A percentile compares a stretch with the other conserved stretches of the same genome.
Conservation (phyloP, 2,888 invertebrate genomes). For the Noctua janthe region DNA sequence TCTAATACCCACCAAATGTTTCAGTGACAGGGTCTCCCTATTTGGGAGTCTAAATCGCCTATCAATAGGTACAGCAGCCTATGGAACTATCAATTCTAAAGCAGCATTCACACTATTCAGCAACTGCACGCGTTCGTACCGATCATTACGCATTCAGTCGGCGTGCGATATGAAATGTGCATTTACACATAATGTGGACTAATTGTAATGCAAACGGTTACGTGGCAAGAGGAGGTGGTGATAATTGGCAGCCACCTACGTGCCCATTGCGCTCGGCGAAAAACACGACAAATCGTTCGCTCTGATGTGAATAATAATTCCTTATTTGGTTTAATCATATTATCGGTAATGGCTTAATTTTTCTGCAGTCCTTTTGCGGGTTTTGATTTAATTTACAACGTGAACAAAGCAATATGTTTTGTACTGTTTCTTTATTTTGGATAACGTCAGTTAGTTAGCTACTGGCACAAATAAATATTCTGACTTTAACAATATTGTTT, state of each 20-base stretch:
- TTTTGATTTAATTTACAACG: constrained; percentile 1
- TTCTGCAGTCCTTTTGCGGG: constrained; percentile 20
- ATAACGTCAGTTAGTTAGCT: background rate
- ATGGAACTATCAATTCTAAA: constrained; percentile 45
- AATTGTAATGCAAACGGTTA: constrained; percentile 76
- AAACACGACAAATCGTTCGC: constrained; percentile 58
- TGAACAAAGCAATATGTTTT: background rate
- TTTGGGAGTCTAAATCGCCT: background rate
- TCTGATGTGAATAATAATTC: constrained; percentile 61
- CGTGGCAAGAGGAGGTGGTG: constrained; percentile 55
- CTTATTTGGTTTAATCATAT: constrained; percentile 52
- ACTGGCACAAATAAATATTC: background rate
- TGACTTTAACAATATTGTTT: background rate
- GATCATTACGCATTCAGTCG: constrained; percentile 69
- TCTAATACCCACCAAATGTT: background rate
- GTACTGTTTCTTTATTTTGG: background rate
- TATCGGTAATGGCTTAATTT: constrained; percentile 53
- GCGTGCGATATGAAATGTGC: constrained; percentile 73
- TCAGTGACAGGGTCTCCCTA: background rate
- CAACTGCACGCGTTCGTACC: constrained; percentile 26
- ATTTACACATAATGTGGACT: constrained; percentile 77
- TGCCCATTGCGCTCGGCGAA: constrained; percentile 53
- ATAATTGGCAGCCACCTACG: constrained; percentile 67
- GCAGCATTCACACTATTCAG: constrained; percentile 50
- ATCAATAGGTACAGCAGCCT: constrained; percentile 3